Evolutionary conservation across 2,888 invertebrate species (phyloP).

Genomic region (Xylota sylvarum): DNA sequence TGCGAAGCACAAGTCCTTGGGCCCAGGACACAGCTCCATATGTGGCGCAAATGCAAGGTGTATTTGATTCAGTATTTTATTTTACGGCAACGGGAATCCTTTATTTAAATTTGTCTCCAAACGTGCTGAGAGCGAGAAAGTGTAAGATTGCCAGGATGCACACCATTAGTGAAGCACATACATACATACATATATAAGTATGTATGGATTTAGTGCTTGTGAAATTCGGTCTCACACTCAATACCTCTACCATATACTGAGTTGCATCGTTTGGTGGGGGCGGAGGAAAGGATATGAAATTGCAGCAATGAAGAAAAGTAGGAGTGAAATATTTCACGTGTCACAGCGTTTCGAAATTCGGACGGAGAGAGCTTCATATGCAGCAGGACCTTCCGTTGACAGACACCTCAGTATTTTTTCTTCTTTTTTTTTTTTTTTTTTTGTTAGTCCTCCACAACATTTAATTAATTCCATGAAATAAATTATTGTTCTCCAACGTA

Average conservation of each 20-base stretch:
- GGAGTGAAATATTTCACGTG: conserved; percentile 70
- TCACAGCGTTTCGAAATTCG: conserved; percentile 51
- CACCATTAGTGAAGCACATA: conserved; percentile 28
- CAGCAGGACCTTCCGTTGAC: conserved; percentile 64
- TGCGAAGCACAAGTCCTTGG: conserved; percentile 30
- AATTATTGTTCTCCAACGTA: conserved; percentile 70
- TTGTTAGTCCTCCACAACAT: conserved; percentile 32
- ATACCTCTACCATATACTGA: no score
- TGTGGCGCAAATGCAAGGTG: conserved; percentile 28
- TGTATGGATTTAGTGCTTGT: neutral
- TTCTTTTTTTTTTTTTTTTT: neutral
- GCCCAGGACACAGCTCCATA: conserved; percentile 21
- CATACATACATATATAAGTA: no score
- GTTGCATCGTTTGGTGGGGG: neutral
- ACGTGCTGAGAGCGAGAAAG: conserved; percentile 24
- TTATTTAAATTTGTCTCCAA: conserved; percentile 58
- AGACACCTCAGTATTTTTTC: conserved; percentile 36
- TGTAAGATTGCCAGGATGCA: conserved; percentile 59
- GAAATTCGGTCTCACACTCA: neutral
- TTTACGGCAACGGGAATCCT: conserved; percentile 21
- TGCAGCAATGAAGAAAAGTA: conserved; percentile 33
- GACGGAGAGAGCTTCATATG: conserved; percentile 44
- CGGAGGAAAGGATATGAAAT: neutral
- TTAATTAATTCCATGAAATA: conserved; percentile 75
- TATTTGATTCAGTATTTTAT: conserved; percentile 52